These are phyloP conservation scores for Setophaga petechia DNA, from an alignment of 2,113 vertebrate species.

Conservation along the genomic window DNA sequence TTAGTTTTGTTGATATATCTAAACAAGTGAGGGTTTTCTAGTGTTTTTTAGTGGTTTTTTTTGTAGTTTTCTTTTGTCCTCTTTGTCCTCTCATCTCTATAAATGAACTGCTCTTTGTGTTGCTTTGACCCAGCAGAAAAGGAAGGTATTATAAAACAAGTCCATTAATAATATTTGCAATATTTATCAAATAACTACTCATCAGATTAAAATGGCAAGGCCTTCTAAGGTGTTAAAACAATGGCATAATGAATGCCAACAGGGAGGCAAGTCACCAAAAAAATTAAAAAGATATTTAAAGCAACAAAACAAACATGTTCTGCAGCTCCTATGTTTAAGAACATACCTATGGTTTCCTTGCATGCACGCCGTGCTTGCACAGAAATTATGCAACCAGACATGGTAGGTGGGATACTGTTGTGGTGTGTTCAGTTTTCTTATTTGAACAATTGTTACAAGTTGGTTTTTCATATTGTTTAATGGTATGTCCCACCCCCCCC, in stretches of 20 bases:
- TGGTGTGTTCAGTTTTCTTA: too few species aligned
- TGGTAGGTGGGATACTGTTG: not conserved
- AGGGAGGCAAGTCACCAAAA: not conserved
- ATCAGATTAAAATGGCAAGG: not conserved
- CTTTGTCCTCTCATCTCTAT: not conserved
- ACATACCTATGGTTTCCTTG: not conserved
- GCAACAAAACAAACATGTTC: not conserved
- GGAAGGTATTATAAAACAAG: not conserved
- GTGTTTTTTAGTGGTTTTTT: not conserved
- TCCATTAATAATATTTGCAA: not conserved
- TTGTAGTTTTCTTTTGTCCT: not conserved
- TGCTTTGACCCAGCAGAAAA: not conserved
- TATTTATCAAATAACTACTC: not conserved
- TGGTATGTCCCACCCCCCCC: too few species aligned
- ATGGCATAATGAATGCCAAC: not conserved
- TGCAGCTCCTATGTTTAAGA: not conserved
- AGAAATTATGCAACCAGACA: not conserved
- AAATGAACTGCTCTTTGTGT: not conserved
- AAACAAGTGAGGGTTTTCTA: not conserved
- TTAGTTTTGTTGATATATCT: not conserved
- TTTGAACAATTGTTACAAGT: too few species aligned
- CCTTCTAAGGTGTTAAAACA: not conserved
- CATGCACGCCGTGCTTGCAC: rapidly evolving
- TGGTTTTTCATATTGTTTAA: too few species aligned
- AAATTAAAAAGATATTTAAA: not conserved